Evolutionary conservation across 2,113 vertebrate species (phyloP).

Genomic region (Elephas maximus): DNA sequence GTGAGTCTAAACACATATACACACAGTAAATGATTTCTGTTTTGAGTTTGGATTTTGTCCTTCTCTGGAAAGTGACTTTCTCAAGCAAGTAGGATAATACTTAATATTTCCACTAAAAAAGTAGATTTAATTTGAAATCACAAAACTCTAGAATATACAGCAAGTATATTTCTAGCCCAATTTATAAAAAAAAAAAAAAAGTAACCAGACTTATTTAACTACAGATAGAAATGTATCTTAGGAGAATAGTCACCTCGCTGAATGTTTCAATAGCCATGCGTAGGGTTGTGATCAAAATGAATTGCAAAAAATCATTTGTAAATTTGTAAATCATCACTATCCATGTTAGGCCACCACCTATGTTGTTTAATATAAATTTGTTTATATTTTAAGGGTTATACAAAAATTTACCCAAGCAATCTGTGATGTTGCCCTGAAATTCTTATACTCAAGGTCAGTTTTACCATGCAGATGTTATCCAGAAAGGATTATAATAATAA

Average conservation of each 20-base stretch:
- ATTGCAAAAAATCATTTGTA: not conserved
- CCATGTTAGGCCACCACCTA: not conserved
- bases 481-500: not conserved
- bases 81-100: not conserved
- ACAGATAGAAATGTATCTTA: not conserved
- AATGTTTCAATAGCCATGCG: conserved; percentile 1
- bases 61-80: conserved; percentile 7
- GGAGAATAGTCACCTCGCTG: not conserved
- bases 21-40: not conserved
- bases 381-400: conserved; percentile 16
- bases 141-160: conserved; percentile 46
- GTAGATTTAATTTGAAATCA: conserved; percentile 19
- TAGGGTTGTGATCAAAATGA: conserved; percentile 26
- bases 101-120: conserved; percentile 40
- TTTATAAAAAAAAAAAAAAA: conserved; percentile 9
- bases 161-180: conserved; percentile 8
- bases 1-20: not conserved
- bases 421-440: conserved; percentile 15
- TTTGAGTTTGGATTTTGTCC: conserved; percentile 36
- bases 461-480: not conserved
- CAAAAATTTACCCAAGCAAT: not conserved
- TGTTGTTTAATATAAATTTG: conserved; percentile 47
- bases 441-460: not conserved
- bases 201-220: not conserved
- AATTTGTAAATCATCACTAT: not conserved